A percentile compares a stretch with the other conserved stretches of the same genome.
phyloP scores from a whole-genome alignment of 2,113 vertebrate species.

The Oceanites oceanicus region DNA sequence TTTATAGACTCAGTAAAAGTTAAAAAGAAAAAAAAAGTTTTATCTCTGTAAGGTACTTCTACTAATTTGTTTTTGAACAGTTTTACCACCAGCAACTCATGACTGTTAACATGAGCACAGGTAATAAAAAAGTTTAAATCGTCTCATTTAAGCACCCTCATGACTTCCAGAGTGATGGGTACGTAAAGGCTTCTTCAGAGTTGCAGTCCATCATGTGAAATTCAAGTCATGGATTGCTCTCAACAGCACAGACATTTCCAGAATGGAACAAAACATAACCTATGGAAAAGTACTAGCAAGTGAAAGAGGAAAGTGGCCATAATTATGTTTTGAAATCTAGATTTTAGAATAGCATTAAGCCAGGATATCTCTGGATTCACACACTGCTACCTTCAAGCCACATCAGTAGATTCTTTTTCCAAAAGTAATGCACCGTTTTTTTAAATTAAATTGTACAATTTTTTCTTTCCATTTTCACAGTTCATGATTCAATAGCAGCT shows the following conservation, averaged over 20 bases:
- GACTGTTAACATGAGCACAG: not conserved
- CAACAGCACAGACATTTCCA: slow-evolving; percentile 26
- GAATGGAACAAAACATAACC: not conserved
- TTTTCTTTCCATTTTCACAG: not conserved
- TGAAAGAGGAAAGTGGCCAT: not conserved
- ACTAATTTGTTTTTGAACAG: not conserved
- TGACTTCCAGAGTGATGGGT: not conserved
- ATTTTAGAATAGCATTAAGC: not conserved
- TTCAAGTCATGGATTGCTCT: not conserved
- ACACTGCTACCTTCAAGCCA: slow-evolving; percentile 3
- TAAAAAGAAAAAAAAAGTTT: not conserved
- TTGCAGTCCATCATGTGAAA: not conserved
- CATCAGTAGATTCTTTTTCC: not conserved
- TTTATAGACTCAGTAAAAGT: not conserved
- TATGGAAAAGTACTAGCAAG: not conserved
- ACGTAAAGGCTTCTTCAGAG: not conserved
- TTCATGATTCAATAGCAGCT: not conserved
- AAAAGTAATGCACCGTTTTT: not conserved
- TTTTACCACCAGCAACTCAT: not conserved
- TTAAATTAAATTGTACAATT: not conserved
- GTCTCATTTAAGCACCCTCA: not conserved
- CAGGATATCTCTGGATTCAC: not conserved
- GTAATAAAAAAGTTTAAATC: not conserved
- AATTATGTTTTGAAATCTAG: not conserved
- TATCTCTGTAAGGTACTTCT: not conserved